Base-by-base conservation (phyloP, 2,797 vertebrate genomes). In the Novumbra hubbsi region DNA sequence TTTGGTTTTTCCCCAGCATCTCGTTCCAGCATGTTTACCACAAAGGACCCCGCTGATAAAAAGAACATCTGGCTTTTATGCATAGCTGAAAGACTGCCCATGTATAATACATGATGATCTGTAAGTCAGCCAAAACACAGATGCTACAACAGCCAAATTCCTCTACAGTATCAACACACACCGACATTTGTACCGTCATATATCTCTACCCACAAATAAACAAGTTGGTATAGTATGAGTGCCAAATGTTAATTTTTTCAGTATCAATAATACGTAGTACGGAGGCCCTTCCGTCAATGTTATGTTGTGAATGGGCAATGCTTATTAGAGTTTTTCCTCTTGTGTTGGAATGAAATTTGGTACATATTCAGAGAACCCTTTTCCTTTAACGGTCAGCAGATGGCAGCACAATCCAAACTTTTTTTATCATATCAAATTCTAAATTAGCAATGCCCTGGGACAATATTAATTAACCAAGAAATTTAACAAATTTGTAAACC, bases 51-150 rank as follows among this genome's bases (percentile, higher is more conserved):
- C 75, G 68, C 80, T 81, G 82, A 90, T 86, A 76, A 87, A 88
- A 80, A 55, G 88, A 93, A 93, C 93, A 94, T 91, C 92, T 94
- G 93, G 90, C 90, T 92, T 91, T 92, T 89, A 88, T 91, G 91
- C 90, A 91, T 90, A 90, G 85, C 90, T 92, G 90, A 93, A 91
- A 86, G 84, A 89, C 82, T 77, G 57, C 84, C 80, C 84, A 92
- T 94, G 84, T 90, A 93, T 94, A 90, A 94, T 93, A 93, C 85
- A 94, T 94, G 91, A 91, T 72, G 78, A 76, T 86, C 86, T 92
- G 88, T 88, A 86, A 88, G 88, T 90, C 88, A 93, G 93, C 90
- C 92, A 92, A 89, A 90, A 84, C 87, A 76, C 75, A 86, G 55
- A 60, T 77, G 83, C 73, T 85, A 80, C 85, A 76, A 74, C 70